Evolutionary conservation across 2,888 invertebrate species (phyloP), one percentile per base, ranked within the genome.

Genomic region (Mesoligia furuncula): DNA sequence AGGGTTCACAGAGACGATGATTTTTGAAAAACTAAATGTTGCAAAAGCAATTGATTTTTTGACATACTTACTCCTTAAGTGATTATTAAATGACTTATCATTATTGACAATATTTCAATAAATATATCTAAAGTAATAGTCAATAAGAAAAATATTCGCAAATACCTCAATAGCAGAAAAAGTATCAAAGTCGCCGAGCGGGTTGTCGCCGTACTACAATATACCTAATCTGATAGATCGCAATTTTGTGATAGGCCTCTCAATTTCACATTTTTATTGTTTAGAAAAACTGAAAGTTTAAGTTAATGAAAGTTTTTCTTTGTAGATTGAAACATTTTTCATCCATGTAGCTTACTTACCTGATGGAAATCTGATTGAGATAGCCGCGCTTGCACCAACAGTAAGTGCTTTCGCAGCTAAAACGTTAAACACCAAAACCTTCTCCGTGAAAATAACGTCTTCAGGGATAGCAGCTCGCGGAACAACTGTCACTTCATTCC

Each of bases 371-470:
- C 75, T 87, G 62, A 94, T 91, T 76, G 89, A 79, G 76, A 94
- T 84, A 31, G 90, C 91, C n/a, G 94, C 92, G 51, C 91, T 90
- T 15, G 92, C 93, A 1, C 93, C 93, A 9, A 94, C 93, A 36
- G 94, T 92, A 36, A 92, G 84, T 7, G 92, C 87, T 84, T 93
- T 93, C 48, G 91, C 89, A 67, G 95, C 95, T 77, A 93, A 61
- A 74, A 95, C 85, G 81, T 89, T 94, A 74, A 95, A 93, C 27
- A 93, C 64, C n/a, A 95, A 86, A 72, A 93, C 88, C 77, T 95
- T 95, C 84, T 94, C 93, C 9, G 85, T 89, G 80, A 92, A 93
- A 85, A 94, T 94, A 39, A 95, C 66, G 64, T 94, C 93, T 72
- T 92, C 92, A 11, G 95, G 95, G 72, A 95, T 93, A 17, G 74